Evolutionary conservation across 2,113 vertebrate species (phyloP), one percentile per base, ranked within the genome.

Genomic region (Machaerirhynchus nigripectus): DNA sequence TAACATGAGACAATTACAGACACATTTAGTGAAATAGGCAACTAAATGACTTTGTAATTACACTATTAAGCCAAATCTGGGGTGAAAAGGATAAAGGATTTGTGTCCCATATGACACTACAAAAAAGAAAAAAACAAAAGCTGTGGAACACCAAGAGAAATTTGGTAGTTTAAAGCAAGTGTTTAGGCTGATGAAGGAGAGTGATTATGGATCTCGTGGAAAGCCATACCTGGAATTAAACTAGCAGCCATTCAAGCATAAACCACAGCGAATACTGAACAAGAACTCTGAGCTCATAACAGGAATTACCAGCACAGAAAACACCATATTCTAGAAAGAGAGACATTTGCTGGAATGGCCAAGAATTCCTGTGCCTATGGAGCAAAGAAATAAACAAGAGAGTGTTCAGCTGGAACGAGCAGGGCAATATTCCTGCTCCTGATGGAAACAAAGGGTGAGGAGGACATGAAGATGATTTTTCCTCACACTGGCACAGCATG

Each of bases 1-100:
- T 65, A 96, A 74, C 87, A 71, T 1, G n/a, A 95, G 61, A 93
- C 92, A 90, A 88, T 90, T 87, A 92, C 44, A 93, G 79, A 80
- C 78, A 90, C 59, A 86, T 83, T 90, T 65, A 83, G 85, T 80
- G 89, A 88, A 94, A 90, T 75, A 94, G 83, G 68, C 82, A 92
- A 79, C 82, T 74, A 95, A 96, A 94, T 85, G 14, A 83, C 75
- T 90, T 94, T 46, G 59, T 92, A 95, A 95, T 95, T 93, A 93
- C 73, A 70, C 87, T 84, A 89, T 84, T 93, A 95, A 93, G 79
- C 79, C 71, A 92, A 57, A 93, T 93, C 79, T 77, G 63, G 63
- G 79, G 92, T 94, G 68, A 94, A 95, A 92, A 70, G 83, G 75
- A 92, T 75, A 77, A 83, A 93, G 73, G 63, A 92, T 90, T 95